Conservation (phyloP, 2,888 invertebrate species). For the Cotesia congregata region DNA sequence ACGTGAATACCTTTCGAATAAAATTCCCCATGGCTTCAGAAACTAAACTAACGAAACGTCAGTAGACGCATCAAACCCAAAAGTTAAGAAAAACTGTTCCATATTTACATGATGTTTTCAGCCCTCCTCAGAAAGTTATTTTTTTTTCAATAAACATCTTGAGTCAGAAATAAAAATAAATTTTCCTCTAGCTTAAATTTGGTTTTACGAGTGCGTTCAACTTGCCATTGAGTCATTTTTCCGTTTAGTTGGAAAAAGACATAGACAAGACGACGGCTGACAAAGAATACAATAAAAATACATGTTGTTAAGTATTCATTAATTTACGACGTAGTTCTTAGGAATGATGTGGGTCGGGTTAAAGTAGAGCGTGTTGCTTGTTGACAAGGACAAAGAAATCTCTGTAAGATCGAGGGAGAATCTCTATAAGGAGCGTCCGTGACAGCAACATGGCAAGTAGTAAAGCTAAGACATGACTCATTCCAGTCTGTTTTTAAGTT, state of each 20-base stretch:
- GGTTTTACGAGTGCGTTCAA: slow-evolving; percentile 1
- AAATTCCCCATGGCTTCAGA: slow-evolving; percentile 59
- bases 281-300: slow-evolving; percentile 8
- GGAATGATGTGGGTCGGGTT: slow-evolving; percentile 27
- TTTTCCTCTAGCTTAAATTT: neutral
- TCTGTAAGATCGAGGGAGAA: slow-evolving; percentile 43
- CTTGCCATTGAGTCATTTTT: slow-evolving; percentile 11
- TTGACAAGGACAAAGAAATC: slow-evolving; percentile 45
- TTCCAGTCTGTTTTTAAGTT: slow-evolving; percentile 48
- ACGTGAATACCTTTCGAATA: slow-evolving; percentile 52
- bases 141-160: neutral
- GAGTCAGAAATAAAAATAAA: neutral
- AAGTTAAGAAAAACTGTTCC: slow-evolving; percentile 38
- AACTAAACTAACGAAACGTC: slow-evolving; percentile 24
- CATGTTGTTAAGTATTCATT: slow-evolving; percentile 19
- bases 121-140: slow-evolving; percentile 10
- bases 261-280: neutral
- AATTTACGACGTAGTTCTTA: slow-evolving; percentile 22
- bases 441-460: slow-evolving; percentile 43
- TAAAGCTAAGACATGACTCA: slow-evolving; percentile 49
- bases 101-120: slow-evolving; percentile 41
- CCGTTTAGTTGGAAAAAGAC: neutral
- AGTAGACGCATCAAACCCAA: slow-evolving; percentile 36
- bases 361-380: slow-evolving; percentile 25
- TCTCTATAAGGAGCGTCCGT: slow-evolving; percentile 53